Evolutionary conservation across 2,797 vertebrate genomes (phyloP), one percentile per base, ranked within the genome.

Genomic region (Sorex maritimensis): DNA sequence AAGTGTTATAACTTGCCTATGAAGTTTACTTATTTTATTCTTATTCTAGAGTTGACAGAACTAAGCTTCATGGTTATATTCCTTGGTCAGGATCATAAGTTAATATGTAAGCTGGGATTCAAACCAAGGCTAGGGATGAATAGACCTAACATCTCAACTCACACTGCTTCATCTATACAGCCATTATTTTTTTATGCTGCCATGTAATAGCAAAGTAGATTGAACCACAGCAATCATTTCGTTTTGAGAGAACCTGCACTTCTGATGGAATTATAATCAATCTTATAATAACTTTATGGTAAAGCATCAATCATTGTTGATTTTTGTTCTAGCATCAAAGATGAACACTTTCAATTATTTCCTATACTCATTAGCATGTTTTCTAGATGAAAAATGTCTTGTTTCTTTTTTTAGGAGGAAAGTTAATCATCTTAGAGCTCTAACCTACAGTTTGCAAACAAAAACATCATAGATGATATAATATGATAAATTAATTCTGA

Each of bases 271-370:
- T 52, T 77, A 38, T 84, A 89, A 84, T 88, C 83, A 90, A 92
- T 85, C 30, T 28, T 85, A 38, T 21, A 61, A 79, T 90, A 81
- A 75, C 34, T 15, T 78, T 30, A 71, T 34, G 13, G 11, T 73
- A 89, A 92, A 81, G 9, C 79, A 74, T 81, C 71, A 69, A 2
- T 79, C 41, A 44, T 44, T 83, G 52, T 67, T 91, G 23, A 81
- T 69, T 81, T 90, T 44, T 86, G n/a, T 71, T 83, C 7, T 74
- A 14, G 75, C 65, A 85, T 77, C 23, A 84, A 23, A 79, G 8
- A 67, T 34, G 46, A 78, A 81, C 38, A 75, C 80, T 93, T 93
- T 55, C 83, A 85, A 91, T 94, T 83, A 94, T 93, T 78, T 82
- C 19, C 14, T 86, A 15, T 44, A 72, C 6, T 82, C 78, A 58